Evolutionary conservation across 1,140 invertebrate species (phyloP), one percentile per base, ranked within the genome.

Genomic region (Drosophila truncata): DNA sequence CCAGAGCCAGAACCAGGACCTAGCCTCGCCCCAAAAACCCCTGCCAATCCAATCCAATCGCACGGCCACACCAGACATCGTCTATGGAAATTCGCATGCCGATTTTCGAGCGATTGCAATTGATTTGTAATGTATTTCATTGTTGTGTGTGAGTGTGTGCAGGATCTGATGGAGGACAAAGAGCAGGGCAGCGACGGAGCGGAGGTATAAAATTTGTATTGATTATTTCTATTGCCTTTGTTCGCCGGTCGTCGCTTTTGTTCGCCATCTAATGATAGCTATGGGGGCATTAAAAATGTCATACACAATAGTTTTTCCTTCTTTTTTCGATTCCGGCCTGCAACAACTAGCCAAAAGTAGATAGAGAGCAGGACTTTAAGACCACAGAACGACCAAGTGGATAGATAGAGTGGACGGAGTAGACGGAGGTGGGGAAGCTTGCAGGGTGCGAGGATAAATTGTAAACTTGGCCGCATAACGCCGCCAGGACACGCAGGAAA

Each of bases 121-220:
- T 88, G 84, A 88, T 88, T 88, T 88, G 85, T 90, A 88, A 90
- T 88, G 85, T 90, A 88, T 88, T 88, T 88, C 84, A 88, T 90
- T 88, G 84, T 88, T 80, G 23, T 62, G 41, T 73, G 27, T 74
- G 60, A 70, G 64, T 66, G 74, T 64, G 71, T 66, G 37, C 46
- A 47, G 46, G 37, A 55, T 44, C 63, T 50, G 60, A 54, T 62
- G 74, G 70, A 63, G 13, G 42, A 16, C 31, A 50, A 35, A 49
- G 37, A 37, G 35, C 5, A 9, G 23, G n/a, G 27, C 49, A 31
- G 13, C 16, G 33, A 6, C 16, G 31, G 20, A 16, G 67, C 44
- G 41, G 55, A 35, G 23, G 66, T 75, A 88, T 85, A 81, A 88
- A 88, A 88, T 88, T 88, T 88, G 85, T 88, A 88, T 88, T 90